Evolutionary conservation across 2,888 invertebrate genomes (phyloP).

Genomic region (Eupithecia centaureata): DNA sequence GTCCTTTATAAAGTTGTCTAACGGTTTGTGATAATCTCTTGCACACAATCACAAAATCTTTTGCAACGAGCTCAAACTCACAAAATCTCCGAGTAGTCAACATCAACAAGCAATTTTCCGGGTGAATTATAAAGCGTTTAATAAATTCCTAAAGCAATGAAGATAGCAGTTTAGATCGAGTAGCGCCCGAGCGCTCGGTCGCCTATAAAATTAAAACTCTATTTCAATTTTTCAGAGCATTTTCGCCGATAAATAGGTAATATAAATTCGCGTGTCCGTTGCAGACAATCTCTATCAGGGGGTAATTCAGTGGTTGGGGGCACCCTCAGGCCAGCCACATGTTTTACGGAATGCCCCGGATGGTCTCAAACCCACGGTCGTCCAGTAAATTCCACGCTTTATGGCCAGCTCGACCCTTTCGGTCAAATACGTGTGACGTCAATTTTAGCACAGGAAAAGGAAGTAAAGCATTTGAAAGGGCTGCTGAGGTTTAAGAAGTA

Average conservation of each 20-base stretch:
- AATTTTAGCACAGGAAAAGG: slow-evolving; percentile 48
- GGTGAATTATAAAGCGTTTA: slow-evolving; percentile 43
- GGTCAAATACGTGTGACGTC: slow-evolving; percentile 55
- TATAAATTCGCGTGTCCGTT: slow-evolving; percentile 55
- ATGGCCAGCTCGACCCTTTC: slow-evolving; percentile 53
- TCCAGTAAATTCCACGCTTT: slow-evolving; percentile 60
- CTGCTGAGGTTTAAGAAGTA: slow-evolving; percentile 5
- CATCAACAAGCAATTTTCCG: slow-evolving; percentile 37
- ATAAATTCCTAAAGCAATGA: slow-evolving; percentile 40
- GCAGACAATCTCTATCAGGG: slow-evolving; percentile 57
- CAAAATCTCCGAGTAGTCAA: slow-evolving; percentile 23
- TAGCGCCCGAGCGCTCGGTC: slow-evolving; percentile 31
- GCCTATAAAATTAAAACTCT: slow-evolving; percentile 46
- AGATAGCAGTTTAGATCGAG: slow-evolving; percentile 42
- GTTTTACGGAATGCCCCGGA: slow-evolving; percentile 62
- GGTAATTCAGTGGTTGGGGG: slow-evolving; percentile 63
- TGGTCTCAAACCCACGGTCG: slow-evolving; percentile 55
- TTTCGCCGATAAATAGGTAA: slow-evolving; percentile 51
- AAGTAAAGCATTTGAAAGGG: slow-evolving; percentile 36
- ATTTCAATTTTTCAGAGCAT: slow-evolving; percentile 47
- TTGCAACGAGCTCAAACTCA: slow-evolving; percentile 16
- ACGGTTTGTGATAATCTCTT: not conserved
- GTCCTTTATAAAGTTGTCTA: not conserved
- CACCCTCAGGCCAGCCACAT: slow-evolving; percentile 55
- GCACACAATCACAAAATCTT: not conserved